Percentiles rank a stretch among this genome's conserved stretches.
phyloP scores from a whole-genome alignment of 1,140 invertebrate genomes.

The Drosophila ambigua region DNA sequence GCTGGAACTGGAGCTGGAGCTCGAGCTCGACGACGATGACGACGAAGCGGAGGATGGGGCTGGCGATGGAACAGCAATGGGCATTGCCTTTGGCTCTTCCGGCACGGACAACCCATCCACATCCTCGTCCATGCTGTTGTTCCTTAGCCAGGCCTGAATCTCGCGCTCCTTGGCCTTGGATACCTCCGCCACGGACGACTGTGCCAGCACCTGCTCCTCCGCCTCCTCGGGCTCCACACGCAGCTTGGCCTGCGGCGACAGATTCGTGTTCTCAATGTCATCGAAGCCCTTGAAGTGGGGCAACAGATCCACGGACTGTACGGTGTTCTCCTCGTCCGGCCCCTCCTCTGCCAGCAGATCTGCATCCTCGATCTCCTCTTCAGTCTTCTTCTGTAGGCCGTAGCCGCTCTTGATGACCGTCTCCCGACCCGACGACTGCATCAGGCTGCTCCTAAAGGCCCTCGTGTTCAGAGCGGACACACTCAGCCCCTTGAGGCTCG shows the following conservation, averaged over 20 bases:
- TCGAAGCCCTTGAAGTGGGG: slow-evolving; percentile 66
- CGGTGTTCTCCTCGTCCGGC: slow-evolving; percentile 17
- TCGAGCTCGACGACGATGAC: slow-evolving; percentile 49
- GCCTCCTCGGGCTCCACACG: slow-evolving; percentile 11
- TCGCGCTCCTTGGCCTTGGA: slow-evolving; percentile 50
- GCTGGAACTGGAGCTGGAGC: slow-evolving; percentile 45
- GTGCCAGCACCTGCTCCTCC: neutral
- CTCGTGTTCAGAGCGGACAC: slow-evolving; percentile 42
- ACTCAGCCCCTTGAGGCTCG: slow-evolving; percentile 54
- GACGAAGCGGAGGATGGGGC: slow-evolving; percentile 38
- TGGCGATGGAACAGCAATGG: neutral
- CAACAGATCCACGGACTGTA: slow-evolving; percentile 55
- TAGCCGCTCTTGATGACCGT: slow-evolving; percentile 69
- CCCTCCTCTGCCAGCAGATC: slow-evolving; percentile 5
- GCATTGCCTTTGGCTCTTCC: neutral
- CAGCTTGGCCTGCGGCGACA: slow-evolving; percentile 56
- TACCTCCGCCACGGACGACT: neutral
- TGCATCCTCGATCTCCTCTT: neutral
- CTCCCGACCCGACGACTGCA: slow-evolving; percentile 40
- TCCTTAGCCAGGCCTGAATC: slow-evolving; percentile 57
- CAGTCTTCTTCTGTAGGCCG: slow-evolving; percentile 42
- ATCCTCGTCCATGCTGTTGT: slow-evolving; percentile 43
- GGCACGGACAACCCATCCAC: neutral
- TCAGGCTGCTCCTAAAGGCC: slow-evolving; percentile 36
- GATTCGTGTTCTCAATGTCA: slow-evolving; percentile 61